These are phyloP conservation scores for Podiceps cristatus DNA, from an alignment of 2,113 vertebrate genomes.

Conservation along the genomic window DNA sequence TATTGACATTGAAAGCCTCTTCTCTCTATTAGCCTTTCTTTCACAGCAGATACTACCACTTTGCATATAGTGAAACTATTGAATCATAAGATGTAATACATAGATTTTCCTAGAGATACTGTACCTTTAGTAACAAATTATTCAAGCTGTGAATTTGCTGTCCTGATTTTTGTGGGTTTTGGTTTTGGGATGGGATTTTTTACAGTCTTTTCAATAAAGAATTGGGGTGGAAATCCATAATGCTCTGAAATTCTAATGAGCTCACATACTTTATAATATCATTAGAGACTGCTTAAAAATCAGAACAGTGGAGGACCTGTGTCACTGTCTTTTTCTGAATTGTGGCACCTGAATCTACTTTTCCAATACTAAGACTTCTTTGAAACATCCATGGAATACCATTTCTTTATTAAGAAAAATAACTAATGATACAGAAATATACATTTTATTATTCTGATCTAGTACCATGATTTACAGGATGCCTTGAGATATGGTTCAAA, in stretches of 20 bases:
- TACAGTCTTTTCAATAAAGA: not conserved
- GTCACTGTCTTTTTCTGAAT: not conserved
- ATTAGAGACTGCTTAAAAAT: not conserved
- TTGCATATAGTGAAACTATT: not conserved
- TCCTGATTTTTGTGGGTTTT: not conserved
- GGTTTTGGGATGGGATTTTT: not conserved
- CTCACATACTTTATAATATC: not conserved
- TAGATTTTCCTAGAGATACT: not conserved
- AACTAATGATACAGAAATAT: not conserved
- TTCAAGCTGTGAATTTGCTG: not conserved
- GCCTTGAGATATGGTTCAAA: constrained; percentile 70
- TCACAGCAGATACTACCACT: not conserved
- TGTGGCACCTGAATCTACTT: not conserved
- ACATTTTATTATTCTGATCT: constrained; percentile 13
- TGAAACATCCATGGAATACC: not conserved
- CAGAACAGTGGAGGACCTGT: not conserved
- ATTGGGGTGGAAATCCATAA: not conserved
- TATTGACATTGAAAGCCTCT: not conserved
- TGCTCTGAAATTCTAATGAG: not conserved
- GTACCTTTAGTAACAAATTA: not conserved
- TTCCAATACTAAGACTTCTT: not conserved
- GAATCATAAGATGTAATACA: not conserved
- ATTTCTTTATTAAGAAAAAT: constrained; percentile 23
- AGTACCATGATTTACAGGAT: constrained; percentile 76
- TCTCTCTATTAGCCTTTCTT: not conserved